Percentiles rank a stretch among this genome's conserved stretches.
phyloP scores from a whole-genome alignment of 2,113 vertebrate genomes.

The Alces alces region DNA sequence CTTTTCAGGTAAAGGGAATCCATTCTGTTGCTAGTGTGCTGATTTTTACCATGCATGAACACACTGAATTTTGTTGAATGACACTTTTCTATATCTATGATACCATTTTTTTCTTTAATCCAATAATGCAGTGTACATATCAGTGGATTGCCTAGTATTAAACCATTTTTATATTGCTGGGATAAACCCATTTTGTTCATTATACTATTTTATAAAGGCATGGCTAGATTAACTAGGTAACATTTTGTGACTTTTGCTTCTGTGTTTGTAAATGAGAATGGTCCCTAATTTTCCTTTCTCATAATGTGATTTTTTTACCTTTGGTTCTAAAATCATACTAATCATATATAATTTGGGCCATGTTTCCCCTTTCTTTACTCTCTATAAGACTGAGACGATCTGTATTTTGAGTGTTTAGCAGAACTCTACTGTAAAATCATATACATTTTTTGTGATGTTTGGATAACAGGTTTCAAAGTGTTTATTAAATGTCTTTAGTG shows the following conservation, averaged over 20 bases:
- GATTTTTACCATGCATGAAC: background rate
- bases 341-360: background rate
- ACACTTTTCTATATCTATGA: background rate
- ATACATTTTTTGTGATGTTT: rapidly evolving
- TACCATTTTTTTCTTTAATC: background rate
- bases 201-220: background rate
- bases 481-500: background rate
- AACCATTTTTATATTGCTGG: background rate
- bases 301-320: background rate
- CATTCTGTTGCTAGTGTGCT: background rate
- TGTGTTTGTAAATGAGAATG: background rate
- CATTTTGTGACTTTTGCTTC: background rate
- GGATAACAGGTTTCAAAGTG: background rate
- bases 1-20: background rate
- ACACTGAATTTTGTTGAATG: background rate
- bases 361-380: background rate
- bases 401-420: background rate
- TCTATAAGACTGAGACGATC: background rate
- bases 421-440: background rate
- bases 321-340: background rate
- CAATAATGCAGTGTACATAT: background rate
- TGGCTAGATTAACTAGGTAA: background rate
- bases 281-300: background rate
- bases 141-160: background rate
- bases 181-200: background rate